Conservation (phyloP, 2,888 invertebrate genomes). For the Epistrophe grossulariae region DNA sequence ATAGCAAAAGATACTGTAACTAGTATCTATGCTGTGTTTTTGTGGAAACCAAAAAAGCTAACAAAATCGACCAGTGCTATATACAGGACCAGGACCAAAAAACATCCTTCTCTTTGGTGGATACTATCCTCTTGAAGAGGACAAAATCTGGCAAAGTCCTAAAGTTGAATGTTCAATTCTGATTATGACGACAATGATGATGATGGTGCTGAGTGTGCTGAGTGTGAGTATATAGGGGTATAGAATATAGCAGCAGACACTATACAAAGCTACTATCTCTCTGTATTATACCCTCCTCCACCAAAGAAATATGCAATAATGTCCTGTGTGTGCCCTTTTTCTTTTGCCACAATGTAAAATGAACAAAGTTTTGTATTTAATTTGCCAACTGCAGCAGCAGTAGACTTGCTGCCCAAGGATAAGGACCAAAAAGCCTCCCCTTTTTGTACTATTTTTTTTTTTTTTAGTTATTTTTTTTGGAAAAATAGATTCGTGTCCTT, state of each 20-base stretch:
- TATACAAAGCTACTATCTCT: background rate
- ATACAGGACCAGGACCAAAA: background rate
- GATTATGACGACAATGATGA: slow-evolving; percentile 51
- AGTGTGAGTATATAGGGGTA: background rate
- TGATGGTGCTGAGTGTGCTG: background rate
- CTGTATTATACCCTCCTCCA: no score
- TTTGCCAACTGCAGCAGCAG: slow-evolving; percentile 44
- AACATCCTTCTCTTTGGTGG: background rate
- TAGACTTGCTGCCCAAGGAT: slow-evolving; percentile 9
- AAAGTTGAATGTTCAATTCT: slow-evolving; percentile 71
- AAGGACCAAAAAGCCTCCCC: background rate
- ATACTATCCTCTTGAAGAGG: slow-evolving; percentile 5
- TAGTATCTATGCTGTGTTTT: slow-evolving; percentile 42
- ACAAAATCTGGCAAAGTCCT: slow-evolving; percentile 66
- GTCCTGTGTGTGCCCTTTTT: slow-evolving; percentile 31
- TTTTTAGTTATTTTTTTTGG: background rate
- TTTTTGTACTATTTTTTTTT: background rate
- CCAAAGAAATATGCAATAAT: slow-evolving; percentile 54
- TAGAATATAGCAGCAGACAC: background rate
- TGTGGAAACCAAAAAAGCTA: slow-evolving; percentile 36
- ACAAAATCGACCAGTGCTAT: background rate
- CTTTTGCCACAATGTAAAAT: slow-evolving; percentile 69
- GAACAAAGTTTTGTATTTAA: slow-evolving; percentile 70
- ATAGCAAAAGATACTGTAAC: slow-evolving; percentile 8
- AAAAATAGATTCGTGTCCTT: slow-evolving; percentile 1